Conservation (phyloP, 2,888 invertebrate genomes). For the Alsophila aescularia region DNA sequence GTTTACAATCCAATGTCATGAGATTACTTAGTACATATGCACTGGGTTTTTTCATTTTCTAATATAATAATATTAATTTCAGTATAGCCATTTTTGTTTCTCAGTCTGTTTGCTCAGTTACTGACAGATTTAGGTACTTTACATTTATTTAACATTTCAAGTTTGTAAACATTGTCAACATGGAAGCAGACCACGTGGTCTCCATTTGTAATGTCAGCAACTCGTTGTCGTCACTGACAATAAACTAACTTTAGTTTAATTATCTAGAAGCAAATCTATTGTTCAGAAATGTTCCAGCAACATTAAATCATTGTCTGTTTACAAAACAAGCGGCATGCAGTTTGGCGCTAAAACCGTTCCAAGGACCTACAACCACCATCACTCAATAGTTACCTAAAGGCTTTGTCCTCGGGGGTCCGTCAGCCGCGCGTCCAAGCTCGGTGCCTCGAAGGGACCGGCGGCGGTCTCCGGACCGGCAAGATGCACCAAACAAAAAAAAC, state of each 20-base stretch:
- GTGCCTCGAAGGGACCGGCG: constrained; percentile 72
- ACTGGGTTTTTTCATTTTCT: too few relatives aligned
- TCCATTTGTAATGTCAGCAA: constrained; percentile 15
- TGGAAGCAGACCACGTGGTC: constrained; percentile 39
- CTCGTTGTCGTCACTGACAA: constrained; percentile 10
- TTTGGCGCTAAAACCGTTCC: constrained; percentile 44
- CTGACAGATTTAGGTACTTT: neutral
- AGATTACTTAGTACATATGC: too few relatives aligned
- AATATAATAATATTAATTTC: too few relatives aligned
- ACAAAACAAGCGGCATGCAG: constrained; percentile 54
- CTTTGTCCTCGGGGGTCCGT: constrained; percentile 75
- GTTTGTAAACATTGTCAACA: constrained; percentile 20
- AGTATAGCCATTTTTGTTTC: neutral
- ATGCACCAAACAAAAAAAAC: constrained; percentile 83
- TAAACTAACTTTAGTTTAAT: constrained; percentile 28
- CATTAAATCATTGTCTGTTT: constrained; percentile 52
- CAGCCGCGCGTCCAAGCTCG: constrained; percentile 75
- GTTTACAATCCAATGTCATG: too few relatives aligned
- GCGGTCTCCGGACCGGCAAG: constrained; percentile 79
- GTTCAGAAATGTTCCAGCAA: constrained; percentile 40
- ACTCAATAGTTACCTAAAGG: constrained; percentile 78
- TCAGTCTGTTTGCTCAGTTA: neutral
- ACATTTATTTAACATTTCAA: neutral
- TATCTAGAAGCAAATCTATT: constrained; percentile 38
- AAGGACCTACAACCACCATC: constrained; percentile 43